These are phyloP conservation scores for Sitta europaea DNA, from an alignment of 2,113 vertebrate species.

Conservation along the genomic window DNA sequence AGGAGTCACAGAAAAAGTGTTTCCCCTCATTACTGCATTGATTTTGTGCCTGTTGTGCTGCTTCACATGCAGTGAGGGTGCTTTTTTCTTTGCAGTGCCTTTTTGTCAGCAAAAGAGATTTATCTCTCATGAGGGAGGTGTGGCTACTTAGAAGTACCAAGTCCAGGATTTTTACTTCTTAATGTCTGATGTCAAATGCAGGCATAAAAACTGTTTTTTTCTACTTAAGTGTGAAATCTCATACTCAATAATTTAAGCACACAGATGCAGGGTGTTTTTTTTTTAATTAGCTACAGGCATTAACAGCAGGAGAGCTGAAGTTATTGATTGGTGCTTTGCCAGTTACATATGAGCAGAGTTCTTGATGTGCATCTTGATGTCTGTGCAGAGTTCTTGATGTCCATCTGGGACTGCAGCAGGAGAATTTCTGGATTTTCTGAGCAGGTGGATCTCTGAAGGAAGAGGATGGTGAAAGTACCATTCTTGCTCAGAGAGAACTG, in stretches of 20 bases:
- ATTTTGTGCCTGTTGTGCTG: not conserved
- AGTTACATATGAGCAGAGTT: not conserved
- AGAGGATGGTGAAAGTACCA: accelerated
- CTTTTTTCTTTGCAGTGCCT: not conserved
- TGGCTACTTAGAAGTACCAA: not conserved
- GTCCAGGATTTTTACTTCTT: not conserved
- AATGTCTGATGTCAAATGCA: not conserved
- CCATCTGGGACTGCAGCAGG: not conserved
- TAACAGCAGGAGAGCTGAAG: not conserved
- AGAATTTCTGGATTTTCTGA: not conserved
- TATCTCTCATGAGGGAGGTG: not conserved
- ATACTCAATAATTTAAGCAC: accelerated
- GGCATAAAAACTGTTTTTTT: not conserved
- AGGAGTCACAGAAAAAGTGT: not conserved
- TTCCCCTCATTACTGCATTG: not conserved
- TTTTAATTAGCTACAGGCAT: not conserved
- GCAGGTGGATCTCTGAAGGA: not conserved
- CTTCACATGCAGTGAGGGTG: not conserved
- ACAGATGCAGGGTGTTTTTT: not conserved
- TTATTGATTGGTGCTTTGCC: not conserved
- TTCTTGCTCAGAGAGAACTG: not conserved
- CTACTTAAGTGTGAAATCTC: not conserved
- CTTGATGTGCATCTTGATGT: not conserved
- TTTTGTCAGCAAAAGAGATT: not conserved
- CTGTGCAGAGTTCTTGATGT: not conserved